Base-by-base conservation (phyloP, 2,888 invertebrate species). In the Trichogramma dendrolimi region DNA sequence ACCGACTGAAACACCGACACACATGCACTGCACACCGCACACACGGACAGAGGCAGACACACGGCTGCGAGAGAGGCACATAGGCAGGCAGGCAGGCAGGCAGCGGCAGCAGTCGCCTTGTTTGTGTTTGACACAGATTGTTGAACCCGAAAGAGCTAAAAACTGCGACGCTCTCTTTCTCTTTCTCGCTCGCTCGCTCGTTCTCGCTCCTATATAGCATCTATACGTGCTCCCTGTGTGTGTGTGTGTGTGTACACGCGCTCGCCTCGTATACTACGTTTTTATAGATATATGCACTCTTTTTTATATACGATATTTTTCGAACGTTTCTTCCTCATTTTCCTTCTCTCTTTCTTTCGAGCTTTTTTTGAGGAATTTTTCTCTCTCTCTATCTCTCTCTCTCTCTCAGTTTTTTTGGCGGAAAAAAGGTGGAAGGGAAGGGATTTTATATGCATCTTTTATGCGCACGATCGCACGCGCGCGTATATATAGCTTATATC, bases 111-210 rank as follows among this genome's bases (percentile, higher is more conserved):
- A 64, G 65, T 64, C 61, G 65, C 62, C 65, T 71, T 70, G 68
- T 66, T 71, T 67, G 68, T 71, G 67, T 71, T 71, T 72, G 71
- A 71, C 71, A 71, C 68, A 71, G 72, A 71, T 72, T 72, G 69
- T 71, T 71, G 71, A 70, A 72, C 71, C 69, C 68, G 65, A 46
- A 46, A 62, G 61, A 64, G 71, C 68, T 69, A 68, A 71, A 70
- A 69, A 70, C 65, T 68, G 58, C 64, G 63, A 55, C 63, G 55
- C 60, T 51, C 52, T 62, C 38, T 50, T 49, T 11, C 43, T 50
- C 48, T 42, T 44, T 38, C 60, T 50, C 50, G 39, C 54, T 50
- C 46, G 6, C 41, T 42, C 51, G 6, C 52, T 38, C 11, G 10
- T 38, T 6, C 43, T 50, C 58, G 41, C 58, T 41, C 43, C 44